phyloP scores from a whole-genome alignment of 92 coral and sea anemone genomes.

The Phymanthus crucifer region DNA sequence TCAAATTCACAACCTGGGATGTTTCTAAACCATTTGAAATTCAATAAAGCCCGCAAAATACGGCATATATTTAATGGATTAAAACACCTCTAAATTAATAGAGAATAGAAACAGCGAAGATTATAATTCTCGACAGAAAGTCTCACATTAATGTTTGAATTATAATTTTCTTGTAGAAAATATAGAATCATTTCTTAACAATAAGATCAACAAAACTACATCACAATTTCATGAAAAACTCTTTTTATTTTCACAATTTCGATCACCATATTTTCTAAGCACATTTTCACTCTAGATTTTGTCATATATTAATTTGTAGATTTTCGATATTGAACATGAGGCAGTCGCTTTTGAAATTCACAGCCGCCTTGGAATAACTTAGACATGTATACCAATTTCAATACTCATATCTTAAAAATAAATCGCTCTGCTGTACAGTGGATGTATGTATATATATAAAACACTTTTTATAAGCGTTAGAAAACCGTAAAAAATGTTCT shows the following conservation, averaged over 20 bases:
- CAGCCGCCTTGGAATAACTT: slow-evolving; percentile 5
- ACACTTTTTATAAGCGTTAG: slow-evolving; percentile 4
- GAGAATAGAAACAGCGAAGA: not conserved
- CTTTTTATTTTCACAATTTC: not conserved
- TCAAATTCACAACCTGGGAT: not conserved
- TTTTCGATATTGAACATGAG: slow-evolving; percentile 1
- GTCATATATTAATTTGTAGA: not conserved
- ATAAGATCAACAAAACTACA: not conserved
- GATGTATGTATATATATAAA: slow-evolving; percentile 14
- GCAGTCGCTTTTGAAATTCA: not conserved
- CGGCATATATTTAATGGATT: not conserved
- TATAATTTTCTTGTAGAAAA: not conserved
- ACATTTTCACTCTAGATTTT: not conserved
- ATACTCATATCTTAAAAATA: slow-evolving; percentile 15
- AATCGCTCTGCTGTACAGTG: slow-evolving; percentile 10
- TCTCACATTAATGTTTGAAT: not conserved
- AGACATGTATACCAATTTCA: not conserved
- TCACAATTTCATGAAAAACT: not conserved
- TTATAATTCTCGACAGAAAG: not conserved
- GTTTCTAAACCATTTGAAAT: not conserved
- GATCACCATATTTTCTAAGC: not conserved
- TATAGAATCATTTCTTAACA: not conserved
- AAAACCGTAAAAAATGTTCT: slow-evolving; percentile 17
- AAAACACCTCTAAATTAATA: not conserved
- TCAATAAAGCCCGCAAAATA: not conserved